Evolutionary conservation across 2,113 vertebrate species (phyloP).

Genomic region (Chaetodon auriga): DNA sequence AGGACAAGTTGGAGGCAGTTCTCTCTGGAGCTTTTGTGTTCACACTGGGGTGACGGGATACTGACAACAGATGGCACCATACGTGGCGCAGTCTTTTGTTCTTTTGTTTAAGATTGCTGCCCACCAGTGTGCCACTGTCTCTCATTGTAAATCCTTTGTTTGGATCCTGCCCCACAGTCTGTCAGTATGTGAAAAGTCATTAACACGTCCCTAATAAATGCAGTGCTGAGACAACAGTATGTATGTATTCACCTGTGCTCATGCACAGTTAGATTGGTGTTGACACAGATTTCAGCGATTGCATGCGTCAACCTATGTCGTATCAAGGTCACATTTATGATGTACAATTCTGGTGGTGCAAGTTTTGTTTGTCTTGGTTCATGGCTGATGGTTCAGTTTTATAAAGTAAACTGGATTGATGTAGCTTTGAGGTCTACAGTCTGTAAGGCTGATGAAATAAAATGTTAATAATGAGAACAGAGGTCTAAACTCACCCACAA

Average conservation of each 20-base stretch:
- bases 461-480: neutral
- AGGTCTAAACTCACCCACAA: neutral
- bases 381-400: neutral
- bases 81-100: constrained; percentile 53
- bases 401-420: neutral
- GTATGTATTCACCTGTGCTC: neutral
- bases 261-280: constrained; percentile 14
- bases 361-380: neutral
- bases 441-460: neutral
- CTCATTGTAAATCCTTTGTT: constrained; percentile 16
- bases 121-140: constrained; percentile 31
- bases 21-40: constrained; percentile 67
- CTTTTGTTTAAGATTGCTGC: constrained; percentile 58
- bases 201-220: constrained; percentile 16
- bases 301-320: neutral
- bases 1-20: constrained; percentile 65
- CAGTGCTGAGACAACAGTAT: neutral
- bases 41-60: constrained; percentile 61
- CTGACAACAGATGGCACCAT: constrained; percentile 64
- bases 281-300: neutral
- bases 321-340: neutral
- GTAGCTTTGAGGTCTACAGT: neutral
- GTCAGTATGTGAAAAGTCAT: constrained; percentile 30
- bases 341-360: neutral
- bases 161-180: constrained; percentile 14